These are phyloP conservation scores for Platyura marginata DNA, from an alignment of 1,140 invertebrate genomes.

Conservation along the genomic window DNA sequence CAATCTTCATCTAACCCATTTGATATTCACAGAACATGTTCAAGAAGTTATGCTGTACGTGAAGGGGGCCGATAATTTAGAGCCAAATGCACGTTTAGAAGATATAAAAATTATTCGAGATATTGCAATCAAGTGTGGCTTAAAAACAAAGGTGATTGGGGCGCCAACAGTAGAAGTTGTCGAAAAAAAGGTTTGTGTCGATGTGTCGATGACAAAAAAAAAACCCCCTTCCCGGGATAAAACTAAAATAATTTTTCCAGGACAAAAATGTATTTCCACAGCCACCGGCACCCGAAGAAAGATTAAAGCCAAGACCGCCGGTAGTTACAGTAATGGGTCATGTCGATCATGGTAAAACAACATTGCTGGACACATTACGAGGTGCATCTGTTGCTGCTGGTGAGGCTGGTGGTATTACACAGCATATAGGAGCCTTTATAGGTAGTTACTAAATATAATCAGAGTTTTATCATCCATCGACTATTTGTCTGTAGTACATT, in stretches of 20 bases:
- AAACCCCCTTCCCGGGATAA: not conserved
- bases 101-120: conserved; percentile 38
- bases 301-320: conserved; percentile 52
- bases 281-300: conserved; percentile 38
- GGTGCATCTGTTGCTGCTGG: conserved; percentile 68
- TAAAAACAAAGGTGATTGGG: conserved; percentile 31
- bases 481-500: too few relatives aligned
- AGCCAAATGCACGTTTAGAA: conserved; percentile 26
- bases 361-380: conserved; percentile 77
- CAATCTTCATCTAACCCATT: not conserved
- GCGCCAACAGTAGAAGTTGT: conserved; percentile 26
- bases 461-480: conserved; percentile 7
- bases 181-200: conserved; percentile 3
- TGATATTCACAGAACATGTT: conserved; percentile 35
- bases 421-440: conserved; percentile 98
- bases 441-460: conserved; percentile 31
- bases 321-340: conserved; percentile 99
- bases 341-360: conserved; percentile 99
- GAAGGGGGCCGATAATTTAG: conserved; percentile 30
- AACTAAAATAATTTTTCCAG: conserved; percentile 1
- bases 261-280: conserved; percentile 30
- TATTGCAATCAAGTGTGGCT: conserved; percentile 43
- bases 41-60: conserved; percentile 47
- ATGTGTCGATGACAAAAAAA: not conserved
- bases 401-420: conserved; percentile 99